Evolutionary conservation across 2,113 vertebrate species (phyloP).

Genomic region (Circaetus gallicus): DNA sequence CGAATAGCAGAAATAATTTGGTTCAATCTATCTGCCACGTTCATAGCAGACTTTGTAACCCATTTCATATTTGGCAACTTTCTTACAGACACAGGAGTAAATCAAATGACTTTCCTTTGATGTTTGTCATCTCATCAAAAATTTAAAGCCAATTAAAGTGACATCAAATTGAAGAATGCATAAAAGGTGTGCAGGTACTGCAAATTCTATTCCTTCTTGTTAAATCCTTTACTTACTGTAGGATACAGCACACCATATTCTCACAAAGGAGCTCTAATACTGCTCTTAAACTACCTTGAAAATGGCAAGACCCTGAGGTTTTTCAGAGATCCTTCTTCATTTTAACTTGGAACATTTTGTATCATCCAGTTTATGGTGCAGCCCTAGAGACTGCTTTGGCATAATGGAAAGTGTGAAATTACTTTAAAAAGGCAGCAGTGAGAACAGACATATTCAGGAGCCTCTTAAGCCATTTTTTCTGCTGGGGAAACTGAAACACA

Average conservation of each 20-base stretch:
- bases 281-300: not conserved
- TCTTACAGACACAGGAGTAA: conserved; percentile 28
- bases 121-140: conserved; percentile 65
- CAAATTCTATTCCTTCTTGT: conserved; percentile 22
- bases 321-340: not conserved
- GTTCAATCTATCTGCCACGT: not conserved
- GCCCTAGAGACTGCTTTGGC: not conserved
- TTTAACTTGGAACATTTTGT: not conserved
- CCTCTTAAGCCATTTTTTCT: not conserved
- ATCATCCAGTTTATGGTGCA: not conserved
- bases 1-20: conserved; percentile 8
- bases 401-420: not conserved
- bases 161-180: conserved; percentile 55
- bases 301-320: not conserved
- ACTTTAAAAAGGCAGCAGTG: not conserved
- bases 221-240: not conserved
- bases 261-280: not conserved
- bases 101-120: conserved; percentile 60
- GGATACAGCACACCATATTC: not conserved
- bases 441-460: not conserved
- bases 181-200: conserved; percentile 37
- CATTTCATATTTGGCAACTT: conserved; percentile 22
- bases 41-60: conserved; percentile 1
- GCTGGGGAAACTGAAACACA: not conserved
- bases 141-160: conserved; percentile 66